Evolutionary conservation across 1,140 invertebrate genomes (phyloP), one percentile per base, ranked within the genome.

Genomic region (Drosophila persimilis): DNA sequence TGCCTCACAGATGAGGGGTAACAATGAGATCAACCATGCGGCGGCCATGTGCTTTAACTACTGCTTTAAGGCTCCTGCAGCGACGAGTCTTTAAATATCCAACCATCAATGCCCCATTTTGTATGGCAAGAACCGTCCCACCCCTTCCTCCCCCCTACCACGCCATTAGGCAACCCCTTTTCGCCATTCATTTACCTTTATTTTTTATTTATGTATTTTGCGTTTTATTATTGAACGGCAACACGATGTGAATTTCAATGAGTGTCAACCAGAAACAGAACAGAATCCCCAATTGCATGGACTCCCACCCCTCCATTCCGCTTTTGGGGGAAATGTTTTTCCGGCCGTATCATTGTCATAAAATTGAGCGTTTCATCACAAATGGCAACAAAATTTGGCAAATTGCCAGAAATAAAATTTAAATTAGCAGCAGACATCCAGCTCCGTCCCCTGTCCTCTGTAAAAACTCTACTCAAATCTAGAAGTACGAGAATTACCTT

Each of bases 341-440:
- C 50, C 60, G 63, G 59, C 35, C 74, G 66, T 81, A 88, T 86
- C 74, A 88, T 72, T 75, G 83, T 63, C 74, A 83, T 88, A 88
- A 86, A 86, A 88, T 53, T 39, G 75, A 83, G 83, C 83, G 79
- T 77, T 83, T 83, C 83, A 83, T 89, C 83, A 73, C 79, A 88
- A 88, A 88, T 79, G 79, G 83, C 83, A 86, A 86, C 83, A 83
- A 86, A 39, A 86, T 88, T 88, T 86, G 62, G 59, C 84, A 88
- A 88, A 88, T 88, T 88, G 83, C 83, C 78, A 77, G 75, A 89
- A 88, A 88, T 88, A 88, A 88, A 88, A 88, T 88, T 83, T 88
- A 88, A 88, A 88, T 88, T 88, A 88, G 84, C 83, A 83, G 63
- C 70, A 44, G 24, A 29, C 46, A 73, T 64, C 51, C 60, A 51